A percentile compares a stretch with the other conserved stretches of the same genome.
phyloP scores from a whole-genome alignment of 1,140 invertebrate genomes.

The Cydia strobilella region DNA sequence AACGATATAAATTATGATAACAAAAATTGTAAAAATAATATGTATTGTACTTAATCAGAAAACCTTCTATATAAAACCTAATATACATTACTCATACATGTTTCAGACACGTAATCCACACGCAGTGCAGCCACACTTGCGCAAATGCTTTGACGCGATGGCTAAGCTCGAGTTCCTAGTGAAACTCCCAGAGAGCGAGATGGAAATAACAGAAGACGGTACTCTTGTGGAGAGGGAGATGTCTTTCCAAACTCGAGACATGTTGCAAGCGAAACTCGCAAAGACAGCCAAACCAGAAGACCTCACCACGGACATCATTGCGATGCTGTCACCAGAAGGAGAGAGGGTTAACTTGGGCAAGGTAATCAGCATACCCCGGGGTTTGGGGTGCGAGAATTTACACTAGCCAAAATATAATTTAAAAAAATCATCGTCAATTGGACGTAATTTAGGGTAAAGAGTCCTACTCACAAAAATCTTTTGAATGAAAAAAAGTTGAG shows the following conservation, averaged over 20 bases:
- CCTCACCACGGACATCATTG: constrained; percentile 89
- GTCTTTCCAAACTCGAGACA: constrained; percentile 65
- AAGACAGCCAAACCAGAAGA: constrained; percentile 69
- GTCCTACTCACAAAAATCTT: too few species aligned
- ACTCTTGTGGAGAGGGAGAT: constrained; percentile 65
- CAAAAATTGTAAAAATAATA: too few species aligned
- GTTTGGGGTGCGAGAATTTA: too few species aligned
- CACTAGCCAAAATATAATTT: not conserved
- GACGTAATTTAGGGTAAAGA: too few species aligned
- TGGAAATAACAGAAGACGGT: constrained; percentile 69
- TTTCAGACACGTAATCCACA: constrained; percentile 89
- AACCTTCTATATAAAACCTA: too few species aligned
- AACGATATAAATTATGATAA: too few species aligned
- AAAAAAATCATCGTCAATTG: not conserved
- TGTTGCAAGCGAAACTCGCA: constrained; percentile 64
- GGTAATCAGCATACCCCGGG: constrained; percentile 54
- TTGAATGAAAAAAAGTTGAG: too few species aligned
- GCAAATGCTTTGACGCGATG: constrained; percentile 95
- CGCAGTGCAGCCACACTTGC: constrained; percentile 92
- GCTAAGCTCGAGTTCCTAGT: constrained; percentile 88
- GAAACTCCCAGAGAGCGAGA: constrained; percentile 77
- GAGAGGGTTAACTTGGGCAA: constrained; percentile 89
- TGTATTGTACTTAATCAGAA: too few species aligned
- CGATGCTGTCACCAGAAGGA: constrained; percentile 93
- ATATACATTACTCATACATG: constrained; percentile 13